Evolutionary conservation across 2,113 vertebrate genomes (phyloP), one percentile per base, ranked within the genome.

Genomic region (Gadus macrocephalus): DNA sequence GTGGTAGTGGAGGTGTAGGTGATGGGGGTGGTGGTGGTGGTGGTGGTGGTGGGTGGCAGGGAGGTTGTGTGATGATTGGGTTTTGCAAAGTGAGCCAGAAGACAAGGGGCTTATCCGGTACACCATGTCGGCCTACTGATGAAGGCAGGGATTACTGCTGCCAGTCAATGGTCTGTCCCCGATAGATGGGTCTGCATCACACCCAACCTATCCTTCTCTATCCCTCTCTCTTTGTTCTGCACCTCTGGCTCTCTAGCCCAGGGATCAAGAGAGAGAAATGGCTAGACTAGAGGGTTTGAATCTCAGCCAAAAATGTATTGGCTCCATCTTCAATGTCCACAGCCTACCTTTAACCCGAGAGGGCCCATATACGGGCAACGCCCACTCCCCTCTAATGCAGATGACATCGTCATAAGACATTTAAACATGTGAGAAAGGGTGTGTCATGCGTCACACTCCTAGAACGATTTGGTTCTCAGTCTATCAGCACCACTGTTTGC

Each of bases 91-190:
- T 74, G 55, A 78, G 15, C 16, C 4, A 22, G 65, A 15, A 76
- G 76, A 83, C 65, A 67, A 69, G 70, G 59, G 63, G 61, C 56
- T 81, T 83, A 80, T 84, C 67, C 35, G 64, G 63, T 69, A 75
- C 78, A 64, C 63, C n/a, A 15, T 68, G 78, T 81, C 78, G 71
- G 9, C 49, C 69, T 35, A 62, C 74, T 76, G 70, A 73, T 84
- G 76, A 81, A 71, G 68, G 73, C 72, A 71, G 31, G 17, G 79
- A 86, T 85, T 80, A 78, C 61, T 68, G 64, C 70, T 80, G 77
- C 81, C 73, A 74, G 69, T 28, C 62, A 17, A 31, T 55, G 53
- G 12, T 5, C 53, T 35, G 31, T 16, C 53, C 53, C 53, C 12
- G 14, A 55, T 55, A 55, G 53, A 35, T 35, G 2, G 31, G 19